Evolutionary conservation across 1,140 invertebrate species (phyloP).

Genomic region (Bombus consobrinus): DNA sequence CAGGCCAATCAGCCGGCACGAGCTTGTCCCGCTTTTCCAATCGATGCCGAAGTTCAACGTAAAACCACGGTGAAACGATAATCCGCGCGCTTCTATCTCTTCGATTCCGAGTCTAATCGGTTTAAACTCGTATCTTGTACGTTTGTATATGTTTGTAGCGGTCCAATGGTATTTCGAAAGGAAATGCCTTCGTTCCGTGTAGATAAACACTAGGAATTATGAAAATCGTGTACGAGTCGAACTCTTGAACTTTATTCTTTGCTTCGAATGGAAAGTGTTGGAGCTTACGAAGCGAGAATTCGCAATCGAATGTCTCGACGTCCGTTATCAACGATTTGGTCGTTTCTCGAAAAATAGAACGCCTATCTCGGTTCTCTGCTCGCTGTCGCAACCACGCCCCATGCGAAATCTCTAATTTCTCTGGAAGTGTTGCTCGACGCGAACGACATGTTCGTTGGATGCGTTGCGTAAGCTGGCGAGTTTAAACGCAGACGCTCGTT

Average conservation of each 20-base stretch:
- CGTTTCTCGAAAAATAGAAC: too few species aligned
- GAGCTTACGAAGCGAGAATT: too few species aligned
- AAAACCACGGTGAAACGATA: constrained; percentile 35
- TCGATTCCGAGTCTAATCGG: background rate
- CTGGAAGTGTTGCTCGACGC: too few species aligned
- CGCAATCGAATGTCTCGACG: too few species aligned
- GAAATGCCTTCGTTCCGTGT: background rate
- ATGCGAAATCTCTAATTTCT: too few species aligned
- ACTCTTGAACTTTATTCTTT: too few species aligned
- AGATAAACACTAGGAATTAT: background rate
- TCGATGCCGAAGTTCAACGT: constrained; percentile 51
- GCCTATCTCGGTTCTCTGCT: too few species aligned
- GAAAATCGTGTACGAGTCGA: too few species aligned
- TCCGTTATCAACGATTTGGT: too few species aligned
- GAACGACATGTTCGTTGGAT: background rate
- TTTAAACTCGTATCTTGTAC: background rate
- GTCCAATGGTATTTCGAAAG: background rate
- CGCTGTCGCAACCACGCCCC: too few species aligned
- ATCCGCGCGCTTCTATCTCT: constrained; percentile 6
- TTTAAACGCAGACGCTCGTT: constrained; percentile 45
- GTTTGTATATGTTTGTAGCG: too few species aligned
- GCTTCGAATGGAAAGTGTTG: too few species aligned
- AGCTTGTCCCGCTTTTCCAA: constrained; percentile 73
- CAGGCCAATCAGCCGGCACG: constrained; percentile 76
- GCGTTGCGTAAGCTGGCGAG: constrained; percentile 42